These are phyloP conservation scores for Mythimna pallens DNA, from an alignment of 2,888 invertebrate species.

Conservation along the genomic window DNA sequence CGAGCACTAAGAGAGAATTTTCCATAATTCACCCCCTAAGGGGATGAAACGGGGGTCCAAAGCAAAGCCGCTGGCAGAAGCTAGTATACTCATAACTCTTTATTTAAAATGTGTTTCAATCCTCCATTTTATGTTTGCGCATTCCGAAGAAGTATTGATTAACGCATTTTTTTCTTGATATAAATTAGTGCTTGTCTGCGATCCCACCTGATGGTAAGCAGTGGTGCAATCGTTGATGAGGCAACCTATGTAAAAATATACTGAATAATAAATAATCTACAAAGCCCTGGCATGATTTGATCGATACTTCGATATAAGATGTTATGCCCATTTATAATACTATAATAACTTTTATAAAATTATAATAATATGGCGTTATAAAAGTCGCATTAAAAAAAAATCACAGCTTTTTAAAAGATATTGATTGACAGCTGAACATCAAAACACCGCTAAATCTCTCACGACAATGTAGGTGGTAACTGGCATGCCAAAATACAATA, in stretches of 20 bases:
- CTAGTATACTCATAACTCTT: too few species aligned
- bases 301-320: neutral
- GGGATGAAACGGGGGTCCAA: too few species aligned
- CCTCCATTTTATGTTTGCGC: too few species aligned
- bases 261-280: neutral
- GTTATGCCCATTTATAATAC: neutral
- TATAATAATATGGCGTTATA: neutral
- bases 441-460: constrained; percentile 39
- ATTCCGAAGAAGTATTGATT: too few species aligned
- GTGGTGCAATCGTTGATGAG: too few species aligned
- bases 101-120: too few species aligned
- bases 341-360: neutral
- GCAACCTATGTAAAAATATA: neutral
- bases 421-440: constrained; percentile 60
- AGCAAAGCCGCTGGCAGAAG: too few species aligned
- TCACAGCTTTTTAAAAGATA: constrained; percentile 28
- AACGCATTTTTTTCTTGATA: too few species aligned
- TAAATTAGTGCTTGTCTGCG: too few species aligned
- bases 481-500: constrained; percentile 52
- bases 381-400: neutral
- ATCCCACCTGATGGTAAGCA: too few species aligned
- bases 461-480: constrained; percentile 44
- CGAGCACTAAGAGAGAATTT: too few species aligned
- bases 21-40: too few species aligned
- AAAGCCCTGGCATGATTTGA: neutral